Base-by-base conservation (phyloP, 2,113 vertebrate genomes). In the Rhineura floridana region DNA sequence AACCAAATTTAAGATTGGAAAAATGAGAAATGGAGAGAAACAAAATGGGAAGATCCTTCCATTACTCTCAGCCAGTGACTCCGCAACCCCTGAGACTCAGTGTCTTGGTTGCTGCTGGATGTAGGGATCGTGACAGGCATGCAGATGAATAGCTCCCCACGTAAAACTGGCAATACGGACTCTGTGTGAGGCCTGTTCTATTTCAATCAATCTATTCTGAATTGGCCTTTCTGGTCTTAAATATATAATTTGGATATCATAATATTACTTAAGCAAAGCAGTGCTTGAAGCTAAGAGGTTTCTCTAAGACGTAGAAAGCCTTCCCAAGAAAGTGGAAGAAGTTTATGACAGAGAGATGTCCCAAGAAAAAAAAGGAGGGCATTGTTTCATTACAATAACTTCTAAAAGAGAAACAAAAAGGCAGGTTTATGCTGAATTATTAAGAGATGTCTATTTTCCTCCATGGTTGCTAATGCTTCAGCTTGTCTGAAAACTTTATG, bases 401-500 rank as follows among this genome's bases (percentile, higher is more conserved):
- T 67, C 4, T 15, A 1, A 52, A 36, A 82, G 3, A 28, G 84
- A 91, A 67, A 1, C 9, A 89, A 63, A 91, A 92, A 89, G 55
- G 28, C 50, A 70, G 81, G 83, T 72, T 83, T 90, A 91, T 48
- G 42, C 90, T 93, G 87, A 93, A 94, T 95, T 93, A 94, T 93
- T 93, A 86, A 93, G 85, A 90, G 28, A 6, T 46, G 44, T 23
- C 15, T 0, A 75, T 95, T 92, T 88, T 79, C 90, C 55, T 93
- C 91, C 93, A 83, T 46, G 92, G 77, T 48, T 83, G 42, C 89
- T 91, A 92, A 83, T 86, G 94, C 72, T 89, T 63, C 75, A 78
- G 55, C 86, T 67, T 63, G 80, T 78, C 90, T 95, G 89, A 91
- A 96, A 95, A 95, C 87, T 93, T 95, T 90, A 90, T 91, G 82